Base-by-base conservation (phyloP, 2,113 vertebrate species). In the Hippolais icterina region DNA sequence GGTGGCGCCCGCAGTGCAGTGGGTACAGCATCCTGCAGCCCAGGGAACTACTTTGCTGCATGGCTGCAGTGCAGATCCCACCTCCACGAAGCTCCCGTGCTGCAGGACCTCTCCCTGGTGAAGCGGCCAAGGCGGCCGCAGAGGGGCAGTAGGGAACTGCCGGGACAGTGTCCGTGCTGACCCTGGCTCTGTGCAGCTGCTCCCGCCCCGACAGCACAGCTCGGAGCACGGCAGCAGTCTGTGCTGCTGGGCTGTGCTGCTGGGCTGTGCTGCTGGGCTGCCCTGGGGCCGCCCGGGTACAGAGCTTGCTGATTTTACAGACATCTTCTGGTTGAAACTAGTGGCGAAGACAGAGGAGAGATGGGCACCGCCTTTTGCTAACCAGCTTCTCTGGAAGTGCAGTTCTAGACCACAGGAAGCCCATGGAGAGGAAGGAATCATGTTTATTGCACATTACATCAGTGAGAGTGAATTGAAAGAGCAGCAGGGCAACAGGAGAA, bases 161-260 rank as follows among this genome's bases (percentile, higher is more conserved):
- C 11, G 2, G 82, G 53, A 42, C 21, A 0, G 56, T 5, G 41
- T 54, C 41, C 2, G 18, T 5, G 71, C 42, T 4, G 80, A 0
- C 53, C 39, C 10, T 1, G 8, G 6, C 69, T n/a, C 19, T 19
- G 3, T 5, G 2, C 23, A 12, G 65, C 44, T 8, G 46, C 61
- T 44, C 29, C 2, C 4, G 3, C 31, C 0, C 17, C 5, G 13
- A 1, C 52, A 4, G 83, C 24, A 1, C 8, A 19, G 66, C 46
- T 37, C 5, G 0, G 33, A 16, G 0, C 10, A 0, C 3, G 1
- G 33, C 2, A 1, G 42, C 42, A n/a, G n/a, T n/a, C n/a, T n/a
- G n/a, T n/a, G n/a, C n/a, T n/a, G n/a, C n/a, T n/a, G n/a, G n/a
- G n/a, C n/a, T n/a, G n/a, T n/a, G n/a, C n/a, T n/a, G n/a, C n/a